These are phyloP conservation scores for Mormyrops attenuatus DNA, from an alignment of 2,797 vertebrate genomes.

Conservation along the genomic window DNA sequence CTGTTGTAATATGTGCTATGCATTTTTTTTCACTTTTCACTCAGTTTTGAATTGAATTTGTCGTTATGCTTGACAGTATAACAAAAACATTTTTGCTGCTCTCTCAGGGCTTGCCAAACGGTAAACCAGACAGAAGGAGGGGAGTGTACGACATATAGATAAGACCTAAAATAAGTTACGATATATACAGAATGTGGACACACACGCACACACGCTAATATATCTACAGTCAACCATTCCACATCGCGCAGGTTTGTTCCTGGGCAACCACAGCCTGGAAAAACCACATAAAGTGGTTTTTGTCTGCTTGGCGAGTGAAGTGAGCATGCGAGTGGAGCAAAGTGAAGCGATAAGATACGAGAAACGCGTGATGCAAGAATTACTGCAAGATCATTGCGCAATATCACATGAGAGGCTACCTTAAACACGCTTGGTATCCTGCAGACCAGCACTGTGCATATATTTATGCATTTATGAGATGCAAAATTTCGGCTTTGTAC, in stretches of 20 bases:
- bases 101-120: neutral
- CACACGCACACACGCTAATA: neutral
- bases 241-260: no score
- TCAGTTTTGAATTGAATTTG: neutral
- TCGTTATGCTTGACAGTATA: neutral
- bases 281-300: neutral
- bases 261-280: no score
- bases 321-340: neutral
- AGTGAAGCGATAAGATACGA: neutral
- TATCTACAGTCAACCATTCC: neutral
- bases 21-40: neutral
- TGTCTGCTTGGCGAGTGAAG: neutral
- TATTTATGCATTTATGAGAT: neutral
- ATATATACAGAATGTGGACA: neutral
- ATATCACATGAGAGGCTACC: neutral
- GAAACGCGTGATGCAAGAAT: neutral
- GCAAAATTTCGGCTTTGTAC: neutral
- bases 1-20: neutral
- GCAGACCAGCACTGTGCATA: neutral
- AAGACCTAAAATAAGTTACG: neutral
- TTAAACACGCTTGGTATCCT: neutral
- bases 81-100: neutral
- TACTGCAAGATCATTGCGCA: neutral
- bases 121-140: neutral
- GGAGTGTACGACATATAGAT: neutral